Evolutionary conservation across 2,797 vertebrate genomes (phyloP), one percentile per base, ranked within the genome.

Genomic region (Cryptoprocta ferox): DNA sequence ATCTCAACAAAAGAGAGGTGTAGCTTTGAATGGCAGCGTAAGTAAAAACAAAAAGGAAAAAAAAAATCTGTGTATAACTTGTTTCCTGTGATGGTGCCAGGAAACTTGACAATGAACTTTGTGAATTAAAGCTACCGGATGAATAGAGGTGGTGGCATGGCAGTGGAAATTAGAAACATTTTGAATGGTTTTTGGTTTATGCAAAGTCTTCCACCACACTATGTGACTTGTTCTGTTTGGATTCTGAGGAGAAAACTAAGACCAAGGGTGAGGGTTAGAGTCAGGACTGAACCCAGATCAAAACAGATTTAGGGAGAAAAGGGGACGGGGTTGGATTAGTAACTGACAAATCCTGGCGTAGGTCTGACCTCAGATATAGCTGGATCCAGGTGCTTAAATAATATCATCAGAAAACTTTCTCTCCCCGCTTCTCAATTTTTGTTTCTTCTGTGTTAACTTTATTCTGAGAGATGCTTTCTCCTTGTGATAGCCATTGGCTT

Each of bases 31-130:
- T 91, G 84, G 39, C 91, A 81, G 61, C 0, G 1, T 30, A 48
- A 32, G 32, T 96, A 90, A 93, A 80, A 90, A 68, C 59, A 84
- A 63, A 84, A 42, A 53, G 78, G 37, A 70, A 83, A 94, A 85
- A 84, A 79, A 48, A 56, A 85, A 30, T 73, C 50, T 96, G 16
- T 42, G 3, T 48, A 19, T 76, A 88, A 39, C 59, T 82, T 90
- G 71, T 93, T 97, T 97, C 96, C 97, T 92, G 48, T 76, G 85
- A 95, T 39, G 42, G 48, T 95, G 70, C 88, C 90, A 63, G 95
- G 96, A 97, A 97, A 88, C 53, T 66, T 91, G 37, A 92, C 76
- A 81, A 21, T 82, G 86, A 95, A 84, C 65, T 89, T 94, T 39
- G 89, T 97, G 96, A 95, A 89, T 92, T 89, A 86, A 94, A 94